Percentiles rank a stretch among this genome's conserved stretches.
Evolutionary conservation across 1,140 invertebrate genomes (phyloP).

Genomic region (Danaus melanippus): DNA sequence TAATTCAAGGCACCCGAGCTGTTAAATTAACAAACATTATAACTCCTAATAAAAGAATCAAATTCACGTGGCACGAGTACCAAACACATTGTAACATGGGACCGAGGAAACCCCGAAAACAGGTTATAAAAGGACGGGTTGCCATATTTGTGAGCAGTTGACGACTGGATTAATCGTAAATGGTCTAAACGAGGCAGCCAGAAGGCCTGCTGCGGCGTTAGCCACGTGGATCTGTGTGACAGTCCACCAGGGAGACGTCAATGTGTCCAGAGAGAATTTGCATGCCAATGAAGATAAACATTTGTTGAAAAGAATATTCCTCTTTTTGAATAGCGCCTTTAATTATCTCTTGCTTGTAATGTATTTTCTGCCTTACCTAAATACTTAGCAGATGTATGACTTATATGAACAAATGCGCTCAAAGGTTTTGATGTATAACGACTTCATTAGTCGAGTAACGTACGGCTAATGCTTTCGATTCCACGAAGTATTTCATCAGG

Average conservation of each 20-base stretch:
- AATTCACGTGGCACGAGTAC: constrained; percentile 33
- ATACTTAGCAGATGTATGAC: too few relatives aligned
- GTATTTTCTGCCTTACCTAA: too few relatives aligned
- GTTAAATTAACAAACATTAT: constrained; percentile 14
- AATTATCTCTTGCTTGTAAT: too few relatives aligned
- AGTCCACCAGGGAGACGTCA: constrained; percentile 43
- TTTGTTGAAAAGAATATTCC: neutral
- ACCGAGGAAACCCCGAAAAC: constrained; percentile 66
- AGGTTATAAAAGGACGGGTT: constrained; percentile 66
- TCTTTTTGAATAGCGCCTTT: neutral
- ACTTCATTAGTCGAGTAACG: neutral
- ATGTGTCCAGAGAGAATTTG: constrained; percentile 21
- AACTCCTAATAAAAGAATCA: constrained; percentile 21
- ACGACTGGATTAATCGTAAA: constrained; percentile 68
- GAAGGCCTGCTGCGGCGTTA: constrained; percentile 14
- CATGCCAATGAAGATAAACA: neutral
- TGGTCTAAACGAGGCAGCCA: constrained; percentile 60
- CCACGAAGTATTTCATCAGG: constrained; percentile 21
- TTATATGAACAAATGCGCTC: neutral
- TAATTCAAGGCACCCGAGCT: constrained; percentile 15
- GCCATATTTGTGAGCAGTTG: constrained; percentile 62
- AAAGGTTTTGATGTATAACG: constrained; percentile 1
- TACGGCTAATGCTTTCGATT: constrained; percentile 1
- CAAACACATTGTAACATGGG: constrained; percentile 31
- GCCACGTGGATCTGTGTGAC: constrained; percentile 55